A percentile compares a stretch with the other conserved stretches of the same genome.
phyloP scores from a whole-genome alignment of 2,113 vertebrate species.

The Hucho hucho region DNA sequence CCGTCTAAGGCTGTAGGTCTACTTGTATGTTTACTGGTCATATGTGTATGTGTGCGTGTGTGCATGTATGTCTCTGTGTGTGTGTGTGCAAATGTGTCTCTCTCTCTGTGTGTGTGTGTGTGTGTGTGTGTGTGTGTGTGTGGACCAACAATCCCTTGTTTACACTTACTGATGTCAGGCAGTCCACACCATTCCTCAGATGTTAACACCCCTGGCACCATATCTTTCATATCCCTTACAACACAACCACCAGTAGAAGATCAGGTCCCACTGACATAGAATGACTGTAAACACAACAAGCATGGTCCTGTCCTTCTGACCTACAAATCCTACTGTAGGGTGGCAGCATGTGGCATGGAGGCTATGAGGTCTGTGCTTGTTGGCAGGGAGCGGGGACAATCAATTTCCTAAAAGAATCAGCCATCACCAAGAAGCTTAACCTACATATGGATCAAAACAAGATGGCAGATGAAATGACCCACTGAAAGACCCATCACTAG shows the following conservation, averaged over 20 bases:
- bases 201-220: neutral
- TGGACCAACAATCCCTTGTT: too few relatives aligned
- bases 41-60: neutral
- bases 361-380: neutral
- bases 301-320: neutral
- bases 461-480: constrained; percentile 25
- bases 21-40: neutral
- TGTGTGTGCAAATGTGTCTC: neutral
- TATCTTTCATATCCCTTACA: too few relatives aligned
- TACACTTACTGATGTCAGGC: constrained; percentile 17
- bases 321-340: neutral
- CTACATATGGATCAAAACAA: constrained; percentile 49
- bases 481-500: constrained; percentile 20
- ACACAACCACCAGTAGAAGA: constrained; percentile 18
- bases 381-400: constrained; percentile 19
- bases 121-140: too few relatives aligned
- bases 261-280: neutral
- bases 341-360: neutral
- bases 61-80: neutral
- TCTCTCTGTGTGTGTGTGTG: too few relatives aligned
- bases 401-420: constrained; percentile 38
- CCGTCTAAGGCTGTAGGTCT: neutral
- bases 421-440: constrained; percentile 50
- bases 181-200: constrained; percentile 1
- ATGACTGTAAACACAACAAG: neutral